These are phyloP conservation scores for Albula goreensis DNA, from an alignment of 2,113 vertebrate species.

Conservation along the genomic window DNA sequence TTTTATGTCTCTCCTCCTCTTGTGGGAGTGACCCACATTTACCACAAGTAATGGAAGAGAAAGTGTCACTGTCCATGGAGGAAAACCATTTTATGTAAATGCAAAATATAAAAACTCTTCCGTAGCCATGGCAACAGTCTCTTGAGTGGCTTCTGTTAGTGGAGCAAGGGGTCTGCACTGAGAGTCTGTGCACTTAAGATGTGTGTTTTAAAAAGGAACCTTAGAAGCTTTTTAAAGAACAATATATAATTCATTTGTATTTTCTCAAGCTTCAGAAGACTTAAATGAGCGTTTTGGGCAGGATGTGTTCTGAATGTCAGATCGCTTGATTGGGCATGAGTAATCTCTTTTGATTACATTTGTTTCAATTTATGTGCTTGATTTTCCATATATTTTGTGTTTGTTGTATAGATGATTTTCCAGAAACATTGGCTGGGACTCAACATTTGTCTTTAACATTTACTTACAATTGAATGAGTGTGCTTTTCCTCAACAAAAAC, in stretches of 20 bases:
- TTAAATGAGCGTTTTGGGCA: conserved; percentile 57
- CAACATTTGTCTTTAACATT: too few species aligned
- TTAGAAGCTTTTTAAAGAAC: conserved; percentile 72
- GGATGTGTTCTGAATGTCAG: conserved; percentile 56
- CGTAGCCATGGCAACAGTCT: conserved; percentile 64
- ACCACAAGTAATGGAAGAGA: conserved; percentile 35
- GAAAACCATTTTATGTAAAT: conserved; percentile 61
- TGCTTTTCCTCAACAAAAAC: too few species aligned
- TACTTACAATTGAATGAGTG: too few species aligned
- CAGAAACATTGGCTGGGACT: neutral
- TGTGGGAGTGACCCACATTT: conserved; percentile 63
- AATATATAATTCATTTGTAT: conserved; percentile 79
- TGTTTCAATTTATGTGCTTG: conserved; percentile 48
- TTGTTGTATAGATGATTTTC: neutral
- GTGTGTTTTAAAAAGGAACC: conserved; percentile 63
- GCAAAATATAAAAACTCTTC: conserved; percentile 41
- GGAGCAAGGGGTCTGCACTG: conserved; percentile 48
- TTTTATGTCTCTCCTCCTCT: conserved; percentile 15
- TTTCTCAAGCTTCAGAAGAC: conserved; percentile 62
- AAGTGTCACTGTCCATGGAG: conserved; percentile 18
- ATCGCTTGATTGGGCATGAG: conserved; percentile 39
- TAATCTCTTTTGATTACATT: conserved; percentile 42
- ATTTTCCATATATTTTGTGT: conserved; percentile 28
- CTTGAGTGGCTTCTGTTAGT: conserved; percentile 52
- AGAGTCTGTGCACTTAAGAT: conserved; percentile 64